phyloP scores from a whole-genome alignment of 2,888 invertebrate genomes.

The Clitarchus hookeri region DNA sequence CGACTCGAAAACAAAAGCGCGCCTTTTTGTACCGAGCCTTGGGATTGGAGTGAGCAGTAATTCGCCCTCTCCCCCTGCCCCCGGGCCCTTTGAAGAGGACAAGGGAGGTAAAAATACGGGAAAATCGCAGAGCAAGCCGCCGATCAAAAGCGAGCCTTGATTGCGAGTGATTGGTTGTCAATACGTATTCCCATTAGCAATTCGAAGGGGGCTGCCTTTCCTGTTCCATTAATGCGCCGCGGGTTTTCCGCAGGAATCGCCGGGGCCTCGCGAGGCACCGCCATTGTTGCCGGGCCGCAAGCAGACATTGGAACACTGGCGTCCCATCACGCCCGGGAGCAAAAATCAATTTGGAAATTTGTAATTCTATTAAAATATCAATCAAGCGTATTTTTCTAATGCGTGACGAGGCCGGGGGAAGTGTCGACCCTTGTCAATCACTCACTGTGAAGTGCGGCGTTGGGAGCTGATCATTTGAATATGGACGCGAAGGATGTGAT shows the following conservation, averaged over 20 bases:
- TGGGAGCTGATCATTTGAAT: not conserved
- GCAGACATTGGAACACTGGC: conserved; percentile 16
- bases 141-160: conserved; percentile 23
- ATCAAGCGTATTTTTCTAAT: conserved; percentile 19
- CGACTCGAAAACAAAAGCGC: not conserved
- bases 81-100: conserved; percentile 16
- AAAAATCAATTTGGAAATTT: not conserved
- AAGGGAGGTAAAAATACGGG: conserved; percentile 18
- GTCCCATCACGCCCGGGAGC: not conserved
- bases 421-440: conserved; percentile 25
- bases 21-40: conserved; percentile 7
- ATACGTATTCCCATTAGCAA: conserved; percentile 23
- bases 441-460: not conserved
- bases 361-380: conserved; percentile 26
- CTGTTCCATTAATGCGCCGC: not conserved
- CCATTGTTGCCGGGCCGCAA: not conserved
- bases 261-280: not conserved
- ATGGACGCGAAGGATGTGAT: not conserved
- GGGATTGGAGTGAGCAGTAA: conserved; percentile 17
- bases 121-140: not conserved
- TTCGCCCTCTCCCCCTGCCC: not conserved
- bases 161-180: conserved; percentile 23
- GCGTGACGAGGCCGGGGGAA: not conserved
- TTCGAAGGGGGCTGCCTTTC: conserved; percentile 22
- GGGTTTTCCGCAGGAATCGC: not conserved